These are phyloP conservation scores for Vultur gryphus DNA, from an alignment of 2,797 vertebrate species.

Conservation along the genomic window DNA sequence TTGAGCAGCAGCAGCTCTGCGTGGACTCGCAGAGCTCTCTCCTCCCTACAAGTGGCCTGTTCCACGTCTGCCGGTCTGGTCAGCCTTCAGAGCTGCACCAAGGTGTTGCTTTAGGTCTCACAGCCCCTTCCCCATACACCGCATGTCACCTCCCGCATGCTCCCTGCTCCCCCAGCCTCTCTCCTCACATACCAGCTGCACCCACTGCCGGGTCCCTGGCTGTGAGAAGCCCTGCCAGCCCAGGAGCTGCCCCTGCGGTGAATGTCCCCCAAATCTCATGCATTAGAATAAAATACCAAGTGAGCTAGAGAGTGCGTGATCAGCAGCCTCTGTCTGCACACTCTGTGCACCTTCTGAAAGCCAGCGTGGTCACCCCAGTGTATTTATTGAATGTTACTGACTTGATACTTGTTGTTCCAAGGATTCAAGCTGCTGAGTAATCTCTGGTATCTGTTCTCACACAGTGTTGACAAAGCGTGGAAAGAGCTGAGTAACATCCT, in stretches of 20 bases:
- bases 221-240: background rate
- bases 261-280: background rate
- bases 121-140: background rate
- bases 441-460: slow-evolving; percentile 12
- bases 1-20: background rate
- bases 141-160: accelerated
- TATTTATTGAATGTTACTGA: background rate
- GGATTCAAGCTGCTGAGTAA: background rate
- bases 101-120: background rate
- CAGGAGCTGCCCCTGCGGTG: background rate
- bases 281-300: background rate
- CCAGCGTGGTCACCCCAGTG: accelerated
- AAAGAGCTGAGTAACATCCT: slow-evolving; percentile 94
- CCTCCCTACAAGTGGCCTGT: background rate
- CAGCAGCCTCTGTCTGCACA: background rate
- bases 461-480: slow-evolving; percentile 90
- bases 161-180: background rate
- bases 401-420: background rate
- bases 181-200: background rate
- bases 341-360: background rate
- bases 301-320: background rate
- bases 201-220: accelerated
- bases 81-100: background rate
- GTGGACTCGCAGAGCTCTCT: background rate
- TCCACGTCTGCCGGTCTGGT: accelerated